Conservation (phyloP, 2,797 vertebrate species). For the Jordanella pulchra region DNA sequence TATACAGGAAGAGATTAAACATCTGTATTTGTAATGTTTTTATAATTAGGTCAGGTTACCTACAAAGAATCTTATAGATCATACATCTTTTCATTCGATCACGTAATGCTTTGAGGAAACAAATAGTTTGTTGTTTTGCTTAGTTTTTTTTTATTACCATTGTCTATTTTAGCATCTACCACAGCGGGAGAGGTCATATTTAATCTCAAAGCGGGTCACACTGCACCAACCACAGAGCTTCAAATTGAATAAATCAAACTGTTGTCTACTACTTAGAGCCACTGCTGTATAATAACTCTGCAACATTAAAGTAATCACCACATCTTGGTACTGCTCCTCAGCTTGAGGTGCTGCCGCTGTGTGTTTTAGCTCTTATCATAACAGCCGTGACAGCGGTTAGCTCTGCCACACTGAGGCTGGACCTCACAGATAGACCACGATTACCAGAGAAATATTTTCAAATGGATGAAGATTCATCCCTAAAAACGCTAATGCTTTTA, state of each 20-base stretch:
- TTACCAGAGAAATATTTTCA: conserved; percentile 11
- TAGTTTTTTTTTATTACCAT: conserved; percentile 3
- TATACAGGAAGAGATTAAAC: neutral
- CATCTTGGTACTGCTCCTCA: conserved; percentile 23
- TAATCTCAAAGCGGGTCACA: conserved; percentile 26
- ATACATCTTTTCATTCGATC: neutral
- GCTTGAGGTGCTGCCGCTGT: conserved; percentile 18
- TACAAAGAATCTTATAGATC: neutral
- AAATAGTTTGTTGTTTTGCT: neutral
- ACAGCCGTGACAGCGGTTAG: conserved; percentile 17
- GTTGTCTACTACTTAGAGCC: conserved; percentile 28
- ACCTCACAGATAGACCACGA: conserved; percentile 20
- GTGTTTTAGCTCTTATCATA: conserved; percentile 20
- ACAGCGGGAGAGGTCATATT: conserved; percentile 26
- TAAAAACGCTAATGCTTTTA: neutral
- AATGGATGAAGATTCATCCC: neutral
- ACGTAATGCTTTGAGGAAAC: neutral
- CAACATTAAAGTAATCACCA: conserved; percentile 36
- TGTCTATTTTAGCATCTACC: conserved; percentile 8
- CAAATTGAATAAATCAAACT: conserved; percentile 32
- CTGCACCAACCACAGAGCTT: conserved; percentile 23
- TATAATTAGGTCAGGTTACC: neutral
- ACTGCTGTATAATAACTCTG: conserved; percentile 38
- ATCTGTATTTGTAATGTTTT: neutral
- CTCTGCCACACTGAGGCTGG: conserved; percentile 10